phyloP scores from a whole-genome alignment of 2,888 invertebrate species.

The Nysson spinosus region DNA sequence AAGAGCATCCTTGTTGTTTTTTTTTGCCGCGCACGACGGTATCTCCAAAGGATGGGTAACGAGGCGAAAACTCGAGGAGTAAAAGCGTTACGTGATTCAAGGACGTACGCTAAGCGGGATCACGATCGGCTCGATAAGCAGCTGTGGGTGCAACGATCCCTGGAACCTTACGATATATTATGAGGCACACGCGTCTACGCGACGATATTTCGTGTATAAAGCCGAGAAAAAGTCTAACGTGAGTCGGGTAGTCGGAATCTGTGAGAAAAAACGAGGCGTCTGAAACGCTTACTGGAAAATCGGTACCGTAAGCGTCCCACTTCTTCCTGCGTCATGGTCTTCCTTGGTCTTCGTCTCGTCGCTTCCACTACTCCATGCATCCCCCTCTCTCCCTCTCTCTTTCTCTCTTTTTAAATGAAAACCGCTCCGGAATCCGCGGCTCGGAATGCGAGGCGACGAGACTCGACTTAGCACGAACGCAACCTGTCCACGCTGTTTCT shows the following conservation, averaged over 20 bases:
- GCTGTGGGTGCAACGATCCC: conserved; percentile 61
- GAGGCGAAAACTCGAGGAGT: conserved; percentile 61
- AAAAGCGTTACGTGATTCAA: conserved; percentile 71
- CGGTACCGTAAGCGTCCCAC: conserved; percentile 75
- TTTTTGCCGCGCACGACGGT: background rate
- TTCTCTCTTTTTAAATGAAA: conserved; percentile 64
- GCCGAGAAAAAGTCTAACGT: conserved; percentile 31
- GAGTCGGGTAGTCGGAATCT: conserved; percentile 19
- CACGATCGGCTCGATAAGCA: conserved; percentile 66
- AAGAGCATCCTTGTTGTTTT: background rate
- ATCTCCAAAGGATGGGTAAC: conserved; percentile 32
- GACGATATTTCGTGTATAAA: conserved; percentile 20
- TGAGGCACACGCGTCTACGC: conserved; percentile 24
- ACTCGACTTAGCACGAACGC: conserved; percentile 50
- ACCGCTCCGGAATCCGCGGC: conserved; percentile 72
- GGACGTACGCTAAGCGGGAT: conserved; percentile 70
- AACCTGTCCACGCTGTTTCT: conserved; percentile 45
- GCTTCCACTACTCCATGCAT: background rate
- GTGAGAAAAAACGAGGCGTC: conserved; percentile 24
- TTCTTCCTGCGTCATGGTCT: conserved; percentile 58
- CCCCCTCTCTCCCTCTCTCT: background rate
- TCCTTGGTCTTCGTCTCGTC: conserved; percentile 6
- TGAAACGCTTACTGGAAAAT: conserved; percentile 67
- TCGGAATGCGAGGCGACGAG: conserved; percentile 64
- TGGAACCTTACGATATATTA: conserved; percentile 44